Evolutionary conservation across 2,113 vertebrate species (phyloP), one percentile per base, ranked within the genome.

Genomic region (Penelope pileata): DNA sequence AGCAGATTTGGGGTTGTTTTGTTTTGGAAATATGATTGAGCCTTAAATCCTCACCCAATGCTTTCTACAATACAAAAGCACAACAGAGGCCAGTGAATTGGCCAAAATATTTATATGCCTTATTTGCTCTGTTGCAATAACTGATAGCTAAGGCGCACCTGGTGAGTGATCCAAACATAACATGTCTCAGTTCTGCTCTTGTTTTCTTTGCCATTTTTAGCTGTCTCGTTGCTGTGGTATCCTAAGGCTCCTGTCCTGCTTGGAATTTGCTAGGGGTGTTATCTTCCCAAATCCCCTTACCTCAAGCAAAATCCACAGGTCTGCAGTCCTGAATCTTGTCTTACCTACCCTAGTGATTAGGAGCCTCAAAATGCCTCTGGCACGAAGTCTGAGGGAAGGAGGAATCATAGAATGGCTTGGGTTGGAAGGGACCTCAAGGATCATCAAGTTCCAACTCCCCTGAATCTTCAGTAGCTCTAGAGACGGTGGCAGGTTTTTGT

Each of bases 81-180:
- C 76, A 92, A 70, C 6, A 40, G 22, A 50, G 68, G 85, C 53
- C 43, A 45, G 0, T 66, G 15, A 42, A n/a, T 15, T 70, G 76
- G 86, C 68, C 38, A 70, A 40, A 80, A 53, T 23, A 72, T 58
- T 67, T 88, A 53, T 66, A 88, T 87, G 83, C 69, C 90, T 89
- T 83, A 48, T 32, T 88, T 93, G 16, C 76, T 96, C 62, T 89
- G 36, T 75, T 96, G 45, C 70, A 86, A 30, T 89, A 95, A 29
- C 10, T 83, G 43, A 63, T 63, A 66, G 45, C 51, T 93, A 82
- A n/a, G 58, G 54, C 64, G 59, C 45, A 83, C 19, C 42, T 86
- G n/a, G 19, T 88, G n/a, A 83, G 22, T 80, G 90, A 67, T 54
- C 19, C 16, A 83, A 26, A 30, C 0, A 2, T 45, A 53, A 2